phyloP scores from a whole-genome alignment of 2,797 vertebrate species.

The Molossus molossus region DNA sequence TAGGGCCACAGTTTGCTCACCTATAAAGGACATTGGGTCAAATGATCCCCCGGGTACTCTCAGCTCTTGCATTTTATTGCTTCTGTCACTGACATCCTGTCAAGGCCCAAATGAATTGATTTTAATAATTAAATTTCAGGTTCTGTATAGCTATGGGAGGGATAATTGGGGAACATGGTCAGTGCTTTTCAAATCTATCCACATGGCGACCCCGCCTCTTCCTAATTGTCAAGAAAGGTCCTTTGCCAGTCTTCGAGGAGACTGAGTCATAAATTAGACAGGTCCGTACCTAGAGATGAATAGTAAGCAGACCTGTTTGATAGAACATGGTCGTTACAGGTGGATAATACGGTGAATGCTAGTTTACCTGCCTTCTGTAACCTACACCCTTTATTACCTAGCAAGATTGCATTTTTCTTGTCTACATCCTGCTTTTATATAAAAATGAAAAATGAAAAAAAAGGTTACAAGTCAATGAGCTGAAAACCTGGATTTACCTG shows the following conservation, averaged over 20 bases:
- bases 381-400: conserved; percentile 68
- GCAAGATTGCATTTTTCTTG: conserved; percentile 5
- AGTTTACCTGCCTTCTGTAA: conserved; percentile 23
- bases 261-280: conserved; percentile 61
- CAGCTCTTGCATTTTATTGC: conserved; percentile 36
- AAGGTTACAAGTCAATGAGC: conserved; percentile 55
- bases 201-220: neutral
- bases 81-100: conserved; percentile 54
- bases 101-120: conserved; percentile 69
- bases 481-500: conserved; percentile 72
- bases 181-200: conserved; percentile 67
- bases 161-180: conserved; percentile 13
- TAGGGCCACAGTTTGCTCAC: neutral
- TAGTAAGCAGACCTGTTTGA: conserved; percentile 73
- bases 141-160: neutral
- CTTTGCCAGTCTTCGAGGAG: conserved; percentile 49
- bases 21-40: neutral
- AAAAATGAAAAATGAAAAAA: conserved; percentile 41
- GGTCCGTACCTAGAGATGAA: conserved; percentile 4
- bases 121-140: conserved; percentile 67
- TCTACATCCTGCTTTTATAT: conserved; percentile 40
- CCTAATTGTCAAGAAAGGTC: conserved; percentile 59
- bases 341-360: neutral
- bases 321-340: conserved; percentile 48
- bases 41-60: conserved; percentile 23